Conservation (phyloP, 1,140 invertebrate genomes). For the Phymorhynchus buccinoides region DNA sequence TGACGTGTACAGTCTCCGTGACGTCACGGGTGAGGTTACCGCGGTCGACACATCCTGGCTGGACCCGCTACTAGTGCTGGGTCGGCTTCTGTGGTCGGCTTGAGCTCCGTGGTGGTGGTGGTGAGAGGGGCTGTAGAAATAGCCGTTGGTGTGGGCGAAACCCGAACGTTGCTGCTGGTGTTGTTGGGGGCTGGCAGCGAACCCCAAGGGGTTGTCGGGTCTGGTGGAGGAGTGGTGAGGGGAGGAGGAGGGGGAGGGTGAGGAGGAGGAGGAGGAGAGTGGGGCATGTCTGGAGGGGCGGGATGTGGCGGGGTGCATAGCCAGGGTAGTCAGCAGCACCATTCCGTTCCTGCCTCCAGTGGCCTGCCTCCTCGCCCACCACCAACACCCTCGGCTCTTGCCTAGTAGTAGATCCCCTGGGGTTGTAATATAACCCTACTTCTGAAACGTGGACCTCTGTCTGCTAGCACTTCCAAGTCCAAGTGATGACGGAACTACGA, state of each 20-base stretch:
- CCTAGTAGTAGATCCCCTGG: background rate
- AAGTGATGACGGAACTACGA: background rate
- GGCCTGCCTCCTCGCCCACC: background rate
- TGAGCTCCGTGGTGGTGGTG: background rate
- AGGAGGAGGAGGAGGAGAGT: background rate
- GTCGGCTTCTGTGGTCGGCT: background rate
- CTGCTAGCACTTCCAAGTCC: background rate
- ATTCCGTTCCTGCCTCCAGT: background rate
- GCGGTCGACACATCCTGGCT: background rate
- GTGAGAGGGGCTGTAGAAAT: conserved; percentile 23
- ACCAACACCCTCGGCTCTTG: background rate
- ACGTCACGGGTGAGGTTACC: background rate
- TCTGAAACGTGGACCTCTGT: too few species aligned
- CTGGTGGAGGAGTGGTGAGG: background rate
- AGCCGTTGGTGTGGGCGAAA: background rate
- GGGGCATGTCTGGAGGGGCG: conserved; percentile 17
- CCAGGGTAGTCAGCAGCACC: conserved; percentile 18
- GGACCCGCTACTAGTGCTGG: background rate
- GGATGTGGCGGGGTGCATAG: conserved; percentile 10
- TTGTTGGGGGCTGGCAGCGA: background rate
- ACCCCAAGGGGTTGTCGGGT: background rate
- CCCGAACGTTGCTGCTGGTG: background rate
- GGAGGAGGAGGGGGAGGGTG: conserved; percentile 2
- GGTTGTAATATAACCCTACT: too few species aligned
- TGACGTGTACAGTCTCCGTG: background rate